phyloP scores from a whole-genome alignment of 2,113 vertebrate species.

The Gnathonemus longibarbis region DNA sequence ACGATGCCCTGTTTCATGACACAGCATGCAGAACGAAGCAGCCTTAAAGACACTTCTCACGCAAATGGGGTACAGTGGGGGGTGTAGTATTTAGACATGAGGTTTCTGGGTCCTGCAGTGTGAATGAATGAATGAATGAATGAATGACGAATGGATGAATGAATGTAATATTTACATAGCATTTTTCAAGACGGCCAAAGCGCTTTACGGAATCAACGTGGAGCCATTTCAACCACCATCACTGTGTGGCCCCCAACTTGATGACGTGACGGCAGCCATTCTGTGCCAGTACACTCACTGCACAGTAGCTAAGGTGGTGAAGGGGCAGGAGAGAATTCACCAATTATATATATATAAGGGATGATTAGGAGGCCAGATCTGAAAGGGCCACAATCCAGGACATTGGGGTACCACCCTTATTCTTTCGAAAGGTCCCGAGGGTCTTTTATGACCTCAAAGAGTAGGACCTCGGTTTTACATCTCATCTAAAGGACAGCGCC shows the following conservation, averaged over 20 bases:
- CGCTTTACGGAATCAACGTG: not conserved
- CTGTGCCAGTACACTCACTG: not conserved
- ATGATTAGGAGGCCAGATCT: not conserved
- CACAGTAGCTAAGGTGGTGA: not conserved
- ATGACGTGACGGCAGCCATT: not conserved
- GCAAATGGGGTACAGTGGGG: not conserved
- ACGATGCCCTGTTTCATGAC: conserved; percentile 48
- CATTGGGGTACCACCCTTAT: not conserved
- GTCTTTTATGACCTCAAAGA: not conserved
- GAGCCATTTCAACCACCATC: not conserved
- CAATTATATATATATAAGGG: not conserved
- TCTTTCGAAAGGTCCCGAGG: not conserved
- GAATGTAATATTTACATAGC: not conserved
- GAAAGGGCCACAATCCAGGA: not conserved
- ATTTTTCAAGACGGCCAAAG: not conserved
- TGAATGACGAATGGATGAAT: not conserved
- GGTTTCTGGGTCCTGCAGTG: not conserved
- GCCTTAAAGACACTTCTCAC: not conserved
- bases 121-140: not conserved
- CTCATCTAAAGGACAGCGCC: not conserved
- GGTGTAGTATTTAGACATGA: not conserved
- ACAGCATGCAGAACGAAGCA: not conserved
- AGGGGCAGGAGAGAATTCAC: not conserved
- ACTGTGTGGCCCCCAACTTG: not conserved
- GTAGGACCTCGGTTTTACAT: not conserved